A percentile compares a stretch with the other conserved stretches of the same genome.
phyloP scores from a whole-genome alignment of 1,140 invertebrate genomes.

The Atopsyche davidsoni region DNA sequence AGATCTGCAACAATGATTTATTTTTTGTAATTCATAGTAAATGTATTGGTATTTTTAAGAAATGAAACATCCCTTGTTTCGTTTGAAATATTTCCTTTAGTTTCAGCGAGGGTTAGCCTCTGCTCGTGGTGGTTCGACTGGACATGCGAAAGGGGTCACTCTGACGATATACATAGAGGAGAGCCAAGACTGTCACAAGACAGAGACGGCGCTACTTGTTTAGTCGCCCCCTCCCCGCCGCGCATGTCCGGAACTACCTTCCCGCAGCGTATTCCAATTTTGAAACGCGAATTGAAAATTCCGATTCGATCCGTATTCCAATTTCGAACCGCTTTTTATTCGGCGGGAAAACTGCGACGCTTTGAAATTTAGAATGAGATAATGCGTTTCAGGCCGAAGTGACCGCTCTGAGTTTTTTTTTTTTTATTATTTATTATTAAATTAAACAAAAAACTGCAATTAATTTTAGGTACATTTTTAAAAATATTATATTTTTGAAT shows the following conservation, averaged over 20 bases:
- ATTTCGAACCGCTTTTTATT: constrained; percentile 16
- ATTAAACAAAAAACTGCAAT: no score
- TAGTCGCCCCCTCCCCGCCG: constrained; percentile 13
- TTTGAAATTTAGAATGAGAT: no score
- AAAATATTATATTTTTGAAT: no score
- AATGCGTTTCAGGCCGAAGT: constrained; percentile 10
- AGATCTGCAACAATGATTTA: background rate
- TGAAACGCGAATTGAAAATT: constrained; percentile 30
- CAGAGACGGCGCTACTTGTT: constrained; percentile 23
- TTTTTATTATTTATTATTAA: no score
- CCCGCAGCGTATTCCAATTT: constrained; percentile 25
- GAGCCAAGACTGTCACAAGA: constrained; percentile 29
- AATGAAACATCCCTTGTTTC: no score
- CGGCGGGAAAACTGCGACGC: background rate
- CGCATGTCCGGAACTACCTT: constrained; percentile 19
- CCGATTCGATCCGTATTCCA: constrained; percentile 26
- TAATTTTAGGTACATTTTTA: no score
- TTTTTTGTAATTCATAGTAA: background rate
- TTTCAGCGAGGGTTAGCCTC: background rate
- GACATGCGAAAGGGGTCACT: constrained; percentile 27
- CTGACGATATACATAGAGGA: constrained; percentile 25
- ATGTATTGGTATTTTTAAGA: background rate
- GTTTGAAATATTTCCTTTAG: no score
- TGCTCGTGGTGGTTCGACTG: constrained; percentile 11
- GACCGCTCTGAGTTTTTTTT: no score